Evolutionary conservation across 2,797 vertebrate genomes (phyloP), one percentile per base, ranked within the genome.

Genomic region (Muraenolepis orangiensis): DNA sequence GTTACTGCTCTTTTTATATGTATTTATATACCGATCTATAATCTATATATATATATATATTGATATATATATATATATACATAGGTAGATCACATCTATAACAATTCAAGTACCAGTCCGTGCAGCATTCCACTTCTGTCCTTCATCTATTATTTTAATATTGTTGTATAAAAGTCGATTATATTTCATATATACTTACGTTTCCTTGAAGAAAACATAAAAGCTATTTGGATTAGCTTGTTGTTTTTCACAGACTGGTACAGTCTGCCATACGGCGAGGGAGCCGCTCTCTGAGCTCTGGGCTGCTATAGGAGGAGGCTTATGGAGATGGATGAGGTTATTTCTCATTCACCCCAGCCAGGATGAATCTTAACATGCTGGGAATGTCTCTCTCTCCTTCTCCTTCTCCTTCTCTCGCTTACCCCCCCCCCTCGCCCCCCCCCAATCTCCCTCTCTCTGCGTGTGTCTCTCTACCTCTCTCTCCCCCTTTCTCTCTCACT

Each of bases 271-370:
- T n/a, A 74, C 67, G 31, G 74, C 69, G 73, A 80, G 57, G 71
- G 57, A 77, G 73, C 51, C 66, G 75, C 42, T 75, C 66, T 74
- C 23, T n/a, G 11, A 6, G n/a, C 72, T 76, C 75, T 72, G 78
- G 74, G 64, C 64, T 76, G 34, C 51, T 57, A 78, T 66, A 72
- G 69, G 68, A 72, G 69, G 68, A 29, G 69, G 67, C 81, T 75
- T 67, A 66, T 36, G 26, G 72, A 80, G 79, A 86, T 79, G 76
- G 78, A 84, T 79, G 79, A 69, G 72, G 14, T 16, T 8, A 66
- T 66, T 73, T 77, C 76, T 78, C 30, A 68, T 71, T 72, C 72
- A 69, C 30, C 28, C 34, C 31, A 30, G 64, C 20, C 13, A 28
- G 26, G 57, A 61, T 34, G 36, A 67, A 75, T 68, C 8, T 14